phyloP scores from a whole-genome alignment of 2,797 vertebrate genomes.

The Myripristis jacobus region DNA sequence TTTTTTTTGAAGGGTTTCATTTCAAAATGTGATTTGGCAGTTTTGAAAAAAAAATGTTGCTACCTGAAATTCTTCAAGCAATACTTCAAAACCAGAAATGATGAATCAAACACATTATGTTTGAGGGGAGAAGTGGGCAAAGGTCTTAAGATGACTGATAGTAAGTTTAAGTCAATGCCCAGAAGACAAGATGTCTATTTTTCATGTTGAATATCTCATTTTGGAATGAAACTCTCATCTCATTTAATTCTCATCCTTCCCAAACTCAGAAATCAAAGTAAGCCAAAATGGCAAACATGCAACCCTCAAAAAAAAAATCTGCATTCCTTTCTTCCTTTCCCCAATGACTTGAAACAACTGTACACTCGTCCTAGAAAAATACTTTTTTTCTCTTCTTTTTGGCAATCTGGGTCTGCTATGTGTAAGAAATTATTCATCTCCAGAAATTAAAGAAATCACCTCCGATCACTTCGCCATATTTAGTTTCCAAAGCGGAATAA shows the following conservation, averaged over 20 bases:
- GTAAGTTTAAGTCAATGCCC: neutral
- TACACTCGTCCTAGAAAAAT: slow-evolving; percentile 63
- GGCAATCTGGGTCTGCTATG: slow-evolving; percentile 34
- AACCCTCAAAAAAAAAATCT: slow-evolving; percentile 40
- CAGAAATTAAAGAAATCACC: slow-evolving; percentile 39
- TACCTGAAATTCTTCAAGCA: slow-evolving; percentile 39
- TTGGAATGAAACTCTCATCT: slow-evolving; percentile 18
- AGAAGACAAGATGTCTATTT: neutral
- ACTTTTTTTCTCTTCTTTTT: slow-evolving; percentile 47
- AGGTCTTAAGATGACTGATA: slow-evolving; percentile 14
- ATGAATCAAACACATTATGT: neutral
- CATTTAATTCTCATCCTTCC: slow-evolving; percentile 12
- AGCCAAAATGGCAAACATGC: slow-evolving; percentile 34
- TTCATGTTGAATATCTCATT: slow-evolving; percentile 23
- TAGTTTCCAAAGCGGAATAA: slow-evolving; percentile 30
- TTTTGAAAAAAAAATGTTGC: slow-evolving; percentile 30
- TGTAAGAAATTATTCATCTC: slow-evolving; percentile 29
- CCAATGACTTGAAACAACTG: slow-evolving; percentile 25
- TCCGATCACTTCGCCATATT: slow-evolving; percentile 12
- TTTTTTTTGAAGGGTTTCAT: slow-evolving; percentile 23
- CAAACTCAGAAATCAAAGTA: slow-evolving; percentile 30
- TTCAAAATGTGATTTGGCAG: slow-evolving; percentile 23
- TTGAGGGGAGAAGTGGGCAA: neutral
- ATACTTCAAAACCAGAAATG: slow-evolving; percentile 19
- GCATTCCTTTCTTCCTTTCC: slow-evolving; percentile 7